Base-by-base conservation (phyloP, 2,113 vertebrate species). In the Peucedramus taeniatus region DNA sequence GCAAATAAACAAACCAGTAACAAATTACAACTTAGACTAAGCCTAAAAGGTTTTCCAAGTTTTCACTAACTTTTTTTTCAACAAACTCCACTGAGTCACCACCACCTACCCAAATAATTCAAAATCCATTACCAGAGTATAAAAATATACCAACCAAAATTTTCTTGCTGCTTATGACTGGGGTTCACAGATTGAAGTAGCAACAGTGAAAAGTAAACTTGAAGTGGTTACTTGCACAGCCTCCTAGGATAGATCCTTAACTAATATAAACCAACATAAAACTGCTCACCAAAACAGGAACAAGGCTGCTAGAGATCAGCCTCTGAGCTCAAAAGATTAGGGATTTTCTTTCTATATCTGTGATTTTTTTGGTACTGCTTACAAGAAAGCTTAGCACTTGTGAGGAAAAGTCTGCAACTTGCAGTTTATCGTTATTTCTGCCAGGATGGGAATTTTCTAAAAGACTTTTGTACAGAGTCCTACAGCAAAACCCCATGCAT, bases 401-500 rank as follows among this genome's bases (percentile, higher is more conserved):
- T 66, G 45, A 87, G 75, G 20, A 78, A 23, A 5, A 37, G 12
- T 56, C 24, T 47, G 65, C 33, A 61, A 96, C 22, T 66, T 31
- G 16, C 17, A 28, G 49, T 77, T 69, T 42, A 27, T 80, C 3
- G 12, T 47, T 60, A 17, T 37, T 82, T 96, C 79, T 80, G 11
- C 26, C 69, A 89, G 59, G 63, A 60, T 22, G 18, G 53, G 76
- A 64, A 56, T 57, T 64, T 92, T 61, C 45, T 71, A 27, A 14
- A 70, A 84, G 30, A 60, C 56, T 85, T 82, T 68, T 88, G 10
- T 39, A 82, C 63, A 89, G 80, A 97, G 88, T 20, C 86, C 11
- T 57, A 92, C 23, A 89, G 59, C 64, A 94, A 83, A 94, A 86
- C 84, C 27, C 44, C 56, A 92, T 84, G 87, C 75, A 91, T 96